Evolutionary conservation across 2,797 vertebrate genomes (phyloP).

Genomic region (Scleropages formosus): DNA sequence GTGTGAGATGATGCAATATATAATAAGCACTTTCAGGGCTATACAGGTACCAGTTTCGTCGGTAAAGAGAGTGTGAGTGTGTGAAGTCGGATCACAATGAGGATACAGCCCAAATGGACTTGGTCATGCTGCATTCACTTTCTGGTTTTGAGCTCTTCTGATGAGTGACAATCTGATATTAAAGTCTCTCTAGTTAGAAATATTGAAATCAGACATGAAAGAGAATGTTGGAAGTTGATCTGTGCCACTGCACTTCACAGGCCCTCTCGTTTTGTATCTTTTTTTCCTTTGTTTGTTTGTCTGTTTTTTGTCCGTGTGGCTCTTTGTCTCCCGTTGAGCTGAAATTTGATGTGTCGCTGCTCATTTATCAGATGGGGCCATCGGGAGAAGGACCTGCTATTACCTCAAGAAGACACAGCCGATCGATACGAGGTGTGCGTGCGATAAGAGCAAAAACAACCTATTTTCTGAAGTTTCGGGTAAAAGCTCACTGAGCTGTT

Average conservation of each 20-base stretch:
- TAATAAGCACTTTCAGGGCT: no score
- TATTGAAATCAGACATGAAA: neutral
- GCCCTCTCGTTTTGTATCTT: neutral
- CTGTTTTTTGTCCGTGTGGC: neutral
- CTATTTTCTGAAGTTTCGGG: neutral
- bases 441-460: neutral
- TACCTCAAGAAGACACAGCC: neutral
- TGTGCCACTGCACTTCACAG: neutral
- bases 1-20: no score
- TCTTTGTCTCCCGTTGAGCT: neutral
- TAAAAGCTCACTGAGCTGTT: no score
- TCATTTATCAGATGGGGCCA: slow-evolving; percentile 3
- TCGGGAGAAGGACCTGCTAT: neutral
- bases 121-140: no score
- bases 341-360: neutral
- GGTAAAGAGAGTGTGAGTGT: no score
- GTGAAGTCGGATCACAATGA: no score
- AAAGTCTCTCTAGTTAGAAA: no score
- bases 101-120: no score
- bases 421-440: slow-evolving; percentile 3
- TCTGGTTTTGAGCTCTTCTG: no score
- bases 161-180: neutral
- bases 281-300: neutral
- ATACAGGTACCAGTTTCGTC: no score
- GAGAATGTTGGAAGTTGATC: neutral